Percentiles rank a stretch among this genome's conserved stretches.
These are phyloP conservation scores for Centropyge bicolor DNA, from an alignment of 2,797 vertebrate species.

Conservation along the genomic window DNA sequence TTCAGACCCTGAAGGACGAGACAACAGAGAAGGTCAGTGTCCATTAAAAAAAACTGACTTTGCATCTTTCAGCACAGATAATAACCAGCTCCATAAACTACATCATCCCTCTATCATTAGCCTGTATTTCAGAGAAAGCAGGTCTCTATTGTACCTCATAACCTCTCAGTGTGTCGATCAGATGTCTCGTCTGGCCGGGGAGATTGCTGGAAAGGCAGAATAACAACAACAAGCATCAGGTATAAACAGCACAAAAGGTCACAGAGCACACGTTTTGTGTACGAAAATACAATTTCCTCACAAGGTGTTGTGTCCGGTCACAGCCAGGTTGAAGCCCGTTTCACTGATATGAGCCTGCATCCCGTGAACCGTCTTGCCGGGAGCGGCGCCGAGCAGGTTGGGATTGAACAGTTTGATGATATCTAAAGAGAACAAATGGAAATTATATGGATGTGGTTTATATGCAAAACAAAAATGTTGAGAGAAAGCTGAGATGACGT, in stretches of 20 bases:
- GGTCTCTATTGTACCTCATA: conserved; percentile 74
- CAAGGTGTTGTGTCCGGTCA: conserved; percentile 89
- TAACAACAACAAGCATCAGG: not conserved
- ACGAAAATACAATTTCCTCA: conserved; percentile 52
- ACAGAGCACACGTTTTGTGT: not conserved
- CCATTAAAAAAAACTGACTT: conserved; percentile 3
- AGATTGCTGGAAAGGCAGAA: conserved; percentile 79
- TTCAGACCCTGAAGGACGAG: conserved; percentile 77
- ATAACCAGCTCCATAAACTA: not conserved
- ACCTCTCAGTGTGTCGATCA: conserved; percentile 86
- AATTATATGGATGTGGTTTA: not conserved
- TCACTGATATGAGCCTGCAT: conserved; percentile 81
- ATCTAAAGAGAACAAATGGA: conserved; percentile 70
- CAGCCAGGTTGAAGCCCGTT: conserved; percentile 87
- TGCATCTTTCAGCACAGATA: not conserved
- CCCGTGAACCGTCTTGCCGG: conserved; percentile 81
- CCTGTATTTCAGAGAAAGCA: not conserved
- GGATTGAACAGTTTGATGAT: conserved; percentile 88
- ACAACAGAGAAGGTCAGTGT: not conserved
- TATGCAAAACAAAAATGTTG: not conserved
- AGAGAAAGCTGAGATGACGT: not conserved
- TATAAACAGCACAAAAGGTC: not conserved
- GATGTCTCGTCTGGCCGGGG: conserved; percentile 82
- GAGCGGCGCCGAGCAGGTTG: conserved; percentile 81
- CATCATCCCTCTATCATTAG: not conserved